Evolutionary conservation across 2,797 vertebrate species (phyloP).

Genomic region (Sparidentex hasta): DNA sequence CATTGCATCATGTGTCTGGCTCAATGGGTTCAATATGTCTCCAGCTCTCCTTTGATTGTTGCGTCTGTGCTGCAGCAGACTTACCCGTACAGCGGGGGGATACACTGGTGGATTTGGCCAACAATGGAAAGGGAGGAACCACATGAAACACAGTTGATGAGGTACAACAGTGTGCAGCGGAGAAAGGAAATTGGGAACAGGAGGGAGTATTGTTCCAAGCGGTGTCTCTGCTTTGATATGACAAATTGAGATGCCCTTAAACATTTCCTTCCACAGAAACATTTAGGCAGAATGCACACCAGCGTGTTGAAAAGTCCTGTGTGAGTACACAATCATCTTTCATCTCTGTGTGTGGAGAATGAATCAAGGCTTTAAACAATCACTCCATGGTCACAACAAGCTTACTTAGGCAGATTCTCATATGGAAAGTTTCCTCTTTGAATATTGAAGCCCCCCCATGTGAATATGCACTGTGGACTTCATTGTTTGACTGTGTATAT

Average conservation of each 20-base stretch:
- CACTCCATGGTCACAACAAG: slow-evolving; percentile 16
- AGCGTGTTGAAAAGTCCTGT: slow-evolving; percentile 50
- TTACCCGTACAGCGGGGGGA: slow-evolving; percentile 51
- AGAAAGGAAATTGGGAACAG: slow-evolving; percentile 84
- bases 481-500: slow-evolving; percentile 36
- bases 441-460: slow-evolving; percentile 7
- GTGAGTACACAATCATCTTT: slow-evolving; percentile 50
- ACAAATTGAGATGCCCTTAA: slow-evolving; percentile 84
- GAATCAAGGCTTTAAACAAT: slow-evolving; percentile 49
- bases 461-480: slow-evolving; percentile 8
- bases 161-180: slow-evolving; percentile 77
- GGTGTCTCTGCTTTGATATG: slow-evolving; percentile 82
- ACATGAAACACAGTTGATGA: slow-evolving; percentile 84
- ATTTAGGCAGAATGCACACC: slow-evolving; percentile 53
- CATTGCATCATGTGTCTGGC: slow-evolving; percentile 86
- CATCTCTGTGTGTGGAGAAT: slow-evolving; percentile 35
- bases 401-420: slow-evolving; percentile 24
- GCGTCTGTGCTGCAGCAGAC: slow-evolving; percentile 81
- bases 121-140: slow-evolving; percentile 82
- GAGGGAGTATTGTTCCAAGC: slow-evolving; percentile 74
- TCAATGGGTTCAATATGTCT: slow-evolving; percentile 87
- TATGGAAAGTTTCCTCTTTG: slow-evolving; percentile 46
- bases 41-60: slow-evolving; percentile 80
- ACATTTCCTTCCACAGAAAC: slow-evolving; percentile 78
- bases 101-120: slow-evolving; percentile 66